Base-by-base conservation (phyloP, 23 tunicate genomes). In the Ascidia mentula region DNA sequence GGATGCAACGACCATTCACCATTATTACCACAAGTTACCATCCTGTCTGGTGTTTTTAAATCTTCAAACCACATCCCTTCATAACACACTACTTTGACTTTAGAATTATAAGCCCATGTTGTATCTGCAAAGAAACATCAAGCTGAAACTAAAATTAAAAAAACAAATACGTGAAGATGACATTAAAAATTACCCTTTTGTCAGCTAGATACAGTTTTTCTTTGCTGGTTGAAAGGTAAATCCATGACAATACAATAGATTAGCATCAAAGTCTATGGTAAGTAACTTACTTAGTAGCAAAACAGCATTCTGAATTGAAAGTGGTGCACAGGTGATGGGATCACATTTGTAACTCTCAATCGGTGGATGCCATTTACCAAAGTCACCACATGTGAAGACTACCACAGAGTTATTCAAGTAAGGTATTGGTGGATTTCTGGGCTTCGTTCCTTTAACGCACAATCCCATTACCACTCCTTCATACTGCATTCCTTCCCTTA, bases 51-150 rank as follows among this genome's bases (percentile, higher is more conserved):
- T 31, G 42, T 31, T 34, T 32, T 79, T 32, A 80, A 20, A 45
- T 84, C 82, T 28, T 40, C 53, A 45, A 89, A 89, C 95, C 95
- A 89, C 77, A 83, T 70, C 0, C 95, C 95, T 32, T 74, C 36
- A 31, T 40, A 35, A 69, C 95, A 89, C 18, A 36, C 74, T 35
- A 89, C 73, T 73, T 38, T 60, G 24, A 75, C 87, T 36, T 75
- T 80, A 26, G 95, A 89, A 40, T 83, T 75, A 74, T 78, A 84
- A 4, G 69, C 15, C 87, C 87, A 79, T 20, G 37, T 34, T 5
- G 82, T 84, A 20, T 79, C 88, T 84, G 74, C 17, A 39, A 12
- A 80, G 18, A 6, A 53, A 53, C 13, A 53, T 20, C 65, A 53
- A 28, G 24, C 24, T n/a, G n/a, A n/a, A n/a, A n/a, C n/a, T n/a